Evolutionary conservation across 2,113 vertebrate genomes (phyloP).

Genomic region (Hoplias malabaricus): DNA sequence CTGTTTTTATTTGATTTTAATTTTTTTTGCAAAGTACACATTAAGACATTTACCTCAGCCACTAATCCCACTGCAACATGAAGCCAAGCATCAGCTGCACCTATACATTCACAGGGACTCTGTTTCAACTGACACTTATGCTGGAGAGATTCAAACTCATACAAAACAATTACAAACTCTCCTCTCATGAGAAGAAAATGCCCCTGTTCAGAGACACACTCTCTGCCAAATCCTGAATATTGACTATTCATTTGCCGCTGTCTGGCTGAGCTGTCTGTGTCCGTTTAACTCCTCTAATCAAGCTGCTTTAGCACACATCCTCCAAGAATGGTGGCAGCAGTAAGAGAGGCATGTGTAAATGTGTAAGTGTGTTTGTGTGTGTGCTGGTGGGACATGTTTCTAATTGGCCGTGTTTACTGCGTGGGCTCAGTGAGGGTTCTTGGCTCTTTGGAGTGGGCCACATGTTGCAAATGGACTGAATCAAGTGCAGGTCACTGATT

Average conservation of each 20-base stretch:
- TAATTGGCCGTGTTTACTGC: constrained; percentile 54
- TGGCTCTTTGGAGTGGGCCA: constrained; percentile 51
- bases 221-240: constrained; percentile 56
- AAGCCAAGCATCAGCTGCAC: too few relatives aligned
- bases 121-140: too few relatives aligned
- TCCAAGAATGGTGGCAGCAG: constrained; percentile 67
- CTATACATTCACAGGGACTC: too few relatives aligned
- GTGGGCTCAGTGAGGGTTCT: constrained; percentile 45
- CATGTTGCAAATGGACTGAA: constrained; percentile 61
- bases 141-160: background rate
- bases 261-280: constrained; percentile 55
- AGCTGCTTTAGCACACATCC: constrained; percentile 64
- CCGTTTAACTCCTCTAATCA: constrained; percentile 64
- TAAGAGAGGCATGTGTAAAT: constrained; percentile 43
- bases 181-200: background rate
- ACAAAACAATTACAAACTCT: background rate
- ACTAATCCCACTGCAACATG: too few relatives aligned
- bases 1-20: background rate
- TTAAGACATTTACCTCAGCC: too few relatives aligned
- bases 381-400: constrained; percentile 17
- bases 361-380: constrained; percentile 9
- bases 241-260: constrained; percentile 65
- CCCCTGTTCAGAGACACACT: background rate
- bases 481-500: constrained; percentile 61
- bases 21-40: too few relatives aligned